Conservation (phyloP, 2,113 vertebrate genomes). For the Trochalopteron elliotii region DNA sequence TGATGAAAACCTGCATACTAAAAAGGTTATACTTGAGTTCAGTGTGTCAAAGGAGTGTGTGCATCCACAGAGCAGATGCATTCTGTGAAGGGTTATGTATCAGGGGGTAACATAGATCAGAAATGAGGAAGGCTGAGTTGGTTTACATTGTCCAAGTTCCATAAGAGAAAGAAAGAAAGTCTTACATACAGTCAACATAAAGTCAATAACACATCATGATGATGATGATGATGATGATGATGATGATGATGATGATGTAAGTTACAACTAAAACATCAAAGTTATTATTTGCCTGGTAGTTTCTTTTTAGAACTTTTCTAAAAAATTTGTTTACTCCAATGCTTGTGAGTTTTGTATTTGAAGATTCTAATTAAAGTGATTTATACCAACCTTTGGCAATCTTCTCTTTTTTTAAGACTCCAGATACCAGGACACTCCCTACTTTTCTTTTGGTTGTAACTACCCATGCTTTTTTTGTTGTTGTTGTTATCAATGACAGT, state of each 20-base stretch:
- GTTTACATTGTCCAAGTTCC: not conserved
- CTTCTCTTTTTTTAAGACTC: not conserved
- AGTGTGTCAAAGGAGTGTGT: not conserved
- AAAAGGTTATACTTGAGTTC: not conserved
- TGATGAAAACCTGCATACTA: not conserved
- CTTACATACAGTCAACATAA: not conserved
- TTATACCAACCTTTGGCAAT: slow-evolving; percentile 3
- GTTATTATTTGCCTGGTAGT: not conserved
- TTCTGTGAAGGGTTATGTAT: not conserved
- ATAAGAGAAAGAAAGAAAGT: not conserved
- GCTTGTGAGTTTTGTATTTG: slow-evolving; percentile 41
- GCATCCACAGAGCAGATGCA: not conserved
- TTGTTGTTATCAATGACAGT: not conserved
- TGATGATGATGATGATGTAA: not conserved
- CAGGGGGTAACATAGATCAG: not conserved
- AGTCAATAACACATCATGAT: not conserved
- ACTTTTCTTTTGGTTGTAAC: not conserved
- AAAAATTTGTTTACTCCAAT: not conserved
- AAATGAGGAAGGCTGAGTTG: not conserved
- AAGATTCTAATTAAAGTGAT: slow-evolving; percentile 65
- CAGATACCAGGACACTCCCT: rapidly evolving
- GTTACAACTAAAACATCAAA: not conserved
- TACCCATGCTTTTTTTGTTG: rapidly evolving
- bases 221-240: not conserved
- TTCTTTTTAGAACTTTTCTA: not conserved